A percentile compares a stretch with the other conserved stretches of the same genome.
Evolutionary conservation across 2,888 invertebrate genomes (phyloP).

Genomic region (Apotomis capreana): DNA sequence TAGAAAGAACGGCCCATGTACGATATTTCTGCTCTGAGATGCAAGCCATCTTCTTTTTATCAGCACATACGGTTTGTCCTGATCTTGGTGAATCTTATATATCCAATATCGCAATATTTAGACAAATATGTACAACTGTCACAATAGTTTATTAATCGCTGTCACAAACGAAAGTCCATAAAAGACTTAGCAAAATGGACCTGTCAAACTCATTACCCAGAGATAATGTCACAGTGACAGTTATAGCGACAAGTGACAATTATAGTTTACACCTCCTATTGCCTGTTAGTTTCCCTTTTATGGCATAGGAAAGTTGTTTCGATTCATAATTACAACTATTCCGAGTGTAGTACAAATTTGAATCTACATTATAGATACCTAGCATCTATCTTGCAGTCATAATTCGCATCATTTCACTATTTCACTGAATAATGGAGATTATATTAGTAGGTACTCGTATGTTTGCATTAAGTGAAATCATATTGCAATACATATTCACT

Average conservation of each 20-base stretch:
- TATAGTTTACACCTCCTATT: conserved; percentile 5
- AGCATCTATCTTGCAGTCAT: no score
- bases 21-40: no score
- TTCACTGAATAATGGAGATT: no score
- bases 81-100: no score
- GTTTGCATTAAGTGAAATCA: no score
- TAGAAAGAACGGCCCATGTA: no score
- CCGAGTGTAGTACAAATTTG: neutral
- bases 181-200: neutral
- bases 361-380: neutral
- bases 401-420: no score
- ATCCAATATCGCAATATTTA: no score
- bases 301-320: conserved; percentile 15
- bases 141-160: conserved; percentile 1
- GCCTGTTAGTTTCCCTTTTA: conserved; percentile 7
- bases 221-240: conserved; percentile 1
- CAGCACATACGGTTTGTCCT: no score
- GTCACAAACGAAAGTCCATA: neutral
- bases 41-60: no score
- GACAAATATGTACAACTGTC: conserved; percentile 8
- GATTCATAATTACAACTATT: neutral
- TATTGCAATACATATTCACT: no score
- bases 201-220: conserved; percentile 14
- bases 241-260: conserved; percentile 8
- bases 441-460: no score